These are phyloP conservation scores for Mactromeris polynyma DNA, from an alignment of 2,888 invertebrate genomes.

Conservation along the genomic window DNA sequence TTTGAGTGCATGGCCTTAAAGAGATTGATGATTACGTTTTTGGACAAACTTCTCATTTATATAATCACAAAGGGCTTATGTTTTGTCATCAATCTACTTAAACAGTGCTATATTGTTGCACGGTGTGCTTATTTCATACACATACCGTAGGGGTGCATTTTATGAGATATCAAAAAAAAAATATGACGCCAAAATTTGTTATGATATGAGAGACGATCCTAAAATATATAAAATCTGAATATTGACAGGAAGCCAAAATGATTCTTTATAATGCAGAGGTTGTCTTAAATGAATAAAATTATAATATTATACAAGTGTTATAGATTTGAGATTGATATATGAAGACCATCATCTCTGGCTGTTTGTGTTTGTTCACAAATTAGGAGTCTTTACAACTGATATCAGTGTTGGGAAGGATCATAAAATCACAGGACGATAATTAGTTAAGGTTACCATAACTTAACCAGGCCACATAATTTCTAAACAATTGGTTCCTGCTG, in stretches of 20 bases:
- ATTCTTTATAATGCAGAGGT: no score
- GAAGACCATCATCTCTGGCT: no score
- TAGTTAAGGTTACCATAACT: no score
- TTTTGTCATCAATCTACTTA: neutral
- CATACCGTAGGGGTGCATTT: neutral
- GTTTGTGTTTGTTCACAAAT: no score
- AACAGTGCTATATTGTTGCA: neutral
- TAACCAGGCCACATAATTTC: no score
- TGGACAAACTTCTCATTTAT: neutral
- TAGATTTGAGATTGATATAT: no score
- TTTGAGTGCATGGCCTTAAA: neutral
- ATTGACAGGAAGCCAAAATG: neutral
- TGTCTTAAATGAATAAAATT: no score
- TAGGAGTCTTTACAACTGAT: no score
- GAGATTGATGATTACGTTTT: neutral
- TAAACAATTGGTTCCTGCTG: no score
- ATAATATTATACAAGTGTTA: no score
- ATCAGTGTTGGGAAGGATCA: no score
- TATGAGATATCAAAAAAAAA: neutral
- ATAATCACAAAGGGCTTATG: neutral
- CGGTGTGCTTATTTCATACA: neutral
- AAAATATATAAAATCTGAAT: neutral
- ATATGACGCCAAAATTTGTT: neutral
- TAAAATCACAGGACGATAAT: no score
- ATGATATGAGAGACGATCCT: neutral